Percentiles rank a stretch among this genome's conserved stretches.
Evolutionary conservation across 2,113 vertebrate species (phyloP).

Genomic region (Apus apus): DNA sequence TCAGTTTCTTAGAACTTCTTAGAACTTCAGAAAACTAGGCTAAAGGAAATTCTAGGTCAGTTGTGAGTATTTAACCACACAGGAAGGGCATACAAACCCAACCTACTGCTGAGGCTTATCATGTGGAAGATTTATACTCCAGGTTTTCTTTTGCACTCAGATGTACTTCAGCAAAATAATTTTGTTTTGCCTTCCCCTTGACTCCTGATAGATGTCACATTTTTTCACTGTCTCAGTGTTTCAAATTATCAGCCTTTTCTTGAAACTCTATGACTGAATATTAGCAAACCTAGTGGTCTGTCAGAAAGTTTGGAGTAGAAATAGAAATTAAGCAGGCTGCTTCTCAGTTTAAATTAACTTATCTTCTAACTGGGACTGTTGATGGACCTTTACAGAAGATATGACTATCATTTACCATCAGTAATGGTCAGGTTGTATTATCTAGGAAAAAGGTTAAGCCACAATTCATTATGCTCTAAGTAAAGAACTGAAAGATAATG

Average conservation of each 20-base stretch:
- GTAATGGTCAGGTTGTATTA: background rate
- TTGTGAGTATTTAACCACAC: background rate
- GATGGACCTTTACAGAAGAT: background rate
- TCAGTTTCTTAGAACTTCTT: background rate
- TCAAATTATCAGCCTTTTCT: background rate
- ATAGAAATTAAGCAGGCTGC: background rate
- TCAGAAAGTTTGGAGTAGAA: background rate
- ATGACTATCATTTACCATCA: background rate
- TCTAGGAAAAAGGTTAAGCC: background rate
- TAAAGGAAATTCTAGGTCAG: conserved; percentile 7
- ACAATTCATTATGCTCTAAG: background rate
- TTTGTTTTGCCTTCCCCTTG: background rate
- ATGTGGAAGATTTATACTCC: background rate
- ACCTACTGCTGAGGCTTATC: background rate
- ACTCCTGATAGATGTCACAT: background rate
- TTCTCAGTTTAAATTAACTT: background rate
- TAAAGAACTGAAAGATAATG: background rate
- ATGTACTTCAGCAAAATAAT: background rate
- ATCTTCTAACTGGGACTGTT: background rate
- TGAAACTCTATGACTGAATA: background rate
- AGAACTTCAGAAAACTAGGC: background rate
- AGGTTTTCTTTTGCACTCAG: background rate
- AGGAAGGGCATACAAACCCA: background rate
- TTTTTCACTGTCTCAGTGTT: background rate
- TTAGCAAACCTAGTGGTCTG: background rate